A percentile compares a stretch with the other conserved stretches of the same genome.
These are phyloP conservation scores for Oreochromis spilurus DNA, from an alignment of 2,113 vertebrate genomes.

Conservation along the genomic window DNA sequence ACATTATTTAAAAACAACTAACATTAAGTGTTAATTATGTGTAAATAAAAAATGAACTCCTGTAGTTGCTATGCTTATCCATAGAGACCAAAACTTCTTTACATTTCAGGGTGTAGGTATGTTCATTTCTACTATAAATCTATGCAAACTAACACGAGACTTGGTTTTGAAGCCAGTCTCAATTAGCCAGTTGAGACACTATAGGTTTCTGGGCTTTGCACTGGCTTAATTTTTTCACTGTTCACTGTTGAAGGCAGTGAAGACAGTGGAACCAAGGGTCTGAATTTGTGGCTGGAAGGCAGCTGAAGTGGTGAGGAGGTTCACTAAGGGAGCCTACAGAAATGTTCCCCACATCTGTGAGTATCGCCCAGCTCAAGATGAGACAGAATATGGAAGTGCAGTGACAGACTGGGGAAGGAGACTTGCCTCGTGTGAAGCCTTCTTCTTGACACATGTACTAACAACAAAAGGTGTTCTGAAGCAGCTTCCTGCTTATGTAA, in stretches of 20 bases:
- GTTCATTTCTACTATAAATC: neutral
- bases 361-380: slow-evolving; percentile 16
- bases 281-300: neutral
- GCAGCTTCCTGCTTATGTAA: neutral
- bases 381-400: slow-evolving; percentile 42
- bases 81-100: neutral
- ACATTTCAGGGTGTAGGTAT: neutral
- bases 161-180: neutral
- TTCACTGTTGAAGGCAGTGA: neutral
- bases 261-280: neutral
- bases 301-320: neutral
- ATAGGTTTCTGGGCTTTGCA: neutral
- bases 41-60: neutral
- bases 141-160: neutral
- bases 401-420: slow-evolving; percentile 34
- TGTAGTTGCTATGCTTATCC: neutral
- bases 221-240: neutral
- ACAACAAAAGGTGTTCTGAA: slow-evolving; percentile 39
- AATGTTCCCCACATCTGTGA: slow-evolving; percentile 30
- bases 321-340: neutral
- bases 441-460: slow-evolving; percentile 34
- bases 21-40: neutral
- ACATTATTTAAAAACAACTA: neutral
- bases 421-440: slow-evolving; percentile 12
- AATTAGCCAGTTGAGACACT: neutral